Base-by-base conservation (phyloP, 2,888 invertebrate species). In the Patella pellucida region DNA sequence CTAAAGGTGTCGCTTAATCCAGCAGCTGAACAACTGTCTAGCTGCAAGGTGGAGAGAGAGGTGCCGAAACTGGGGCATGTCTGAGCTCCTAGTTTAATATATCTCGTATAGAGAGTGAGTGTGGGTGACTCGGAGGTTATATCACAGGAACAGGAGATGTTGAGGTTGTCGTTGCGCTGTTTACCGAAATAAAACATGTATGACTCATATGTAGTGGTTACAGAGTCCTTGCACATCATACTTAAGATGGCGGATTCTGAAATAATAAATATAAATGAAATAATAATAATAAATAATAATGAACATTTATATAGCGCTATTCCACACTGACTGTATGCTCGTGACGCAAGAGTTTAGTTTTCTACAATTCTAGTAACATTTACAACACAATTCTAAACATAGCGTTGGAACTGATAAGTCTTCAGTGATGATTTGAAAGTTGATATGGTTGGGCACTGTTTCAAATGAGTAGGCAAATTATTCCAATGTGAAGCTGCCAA, bases 141-240 rank as follows among this genome's bases (percentile, higher is more conserved):
- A 11, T 62, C 62, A 62, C 62, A 62, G 19, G 62, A 62, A 23
- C 62, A 62, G 9, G 19, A 23, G 3, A 62, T 23, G 14, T 19
- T 23, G 12, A 62, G 62, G 12, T 62, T 62, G 62, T 62, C 62
- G 23, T 14, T 62, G 2, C 62, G 12, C 23, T 62, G 62, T 62
- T 62, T 62, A 23, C 62, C 62, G 14, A 62, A 62, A 62, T 62
- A 62, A 23, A 62, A 62, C 62, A 62, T 62, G 23, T 62, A 62
- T 1, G 62, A 62, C 14, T 23, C 14, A 1, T 14, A 23, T 0
- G 19, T 3, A 0, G 62, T 23, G 14, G 62, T 23, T 23, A 62
- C 62, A 2, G 62, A 23, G 14, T 62, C 62, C 23, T 62, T 62
- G 14, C 62, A 62, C 62, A 62, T 19, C 19, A 62, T 19, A 9